Evolutionary conservation across 2,113 vertebrate species (phyloP), one percentile per base, ranked within the genome.

Genomic region (Seriola quinqueradiata): DNA sequence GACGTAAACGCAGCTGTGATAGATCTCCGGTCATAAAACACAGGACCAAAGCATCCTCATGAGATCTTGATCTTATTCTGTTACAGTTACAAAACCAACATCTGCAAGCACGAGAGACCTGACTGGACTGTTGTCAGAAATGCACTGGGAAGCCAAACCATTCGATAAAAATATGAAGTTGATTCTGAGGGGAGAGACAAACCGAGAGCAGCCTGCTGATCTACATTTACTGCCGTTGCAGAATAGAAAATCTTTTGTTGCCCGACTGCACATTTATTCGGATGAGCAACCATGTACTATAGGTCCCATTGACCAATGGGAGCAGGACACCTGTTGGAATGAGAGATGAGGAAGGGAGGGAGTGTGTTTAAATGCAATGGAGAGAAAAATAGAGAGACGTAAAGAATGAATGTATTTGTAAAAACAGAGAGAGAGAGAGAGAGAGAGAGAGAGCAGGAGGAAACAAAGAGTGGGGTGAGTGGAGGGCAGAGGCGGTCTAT

Each of bases 321-420:
- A 79, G 61, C 6, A 19, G 5, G 52, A 77, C 79, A 79, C 69
- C 72, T 80, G 68, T 71, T 48, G 52, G 76, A 82, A 48, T 10
- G 38, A 52, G 59, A 54, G 70, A 46, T n/a, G 50, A 70, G 64
- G 57, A 54, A 69, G 36, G 52, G 48, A 60, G 44, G 46, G 59
- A 64, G 64, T 58, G 46, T 60, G 57, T 66, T 25, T n/a, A 48
- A 19, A 38, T 59, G 70, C 14, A 52, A 38, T 16, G 32, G 21
- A 32, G 16, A 78, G 40, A 68, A 7, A 9, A 61, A 59, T n/a
- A 25, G 34, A 58, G 74, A 42, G 68, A 75, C 28, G 25, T 11
- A 25, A 48, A 50, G 34, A 38, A 52, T 61, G 48, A 58, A n/a
- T 36, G 63, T 8, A 46, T 63, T 57, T 42, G 17, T 61, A 4